phyloP scores from a whole-genome alignment of 2,113 vertebrate species.

The Heptranchias perlo region DNA sequence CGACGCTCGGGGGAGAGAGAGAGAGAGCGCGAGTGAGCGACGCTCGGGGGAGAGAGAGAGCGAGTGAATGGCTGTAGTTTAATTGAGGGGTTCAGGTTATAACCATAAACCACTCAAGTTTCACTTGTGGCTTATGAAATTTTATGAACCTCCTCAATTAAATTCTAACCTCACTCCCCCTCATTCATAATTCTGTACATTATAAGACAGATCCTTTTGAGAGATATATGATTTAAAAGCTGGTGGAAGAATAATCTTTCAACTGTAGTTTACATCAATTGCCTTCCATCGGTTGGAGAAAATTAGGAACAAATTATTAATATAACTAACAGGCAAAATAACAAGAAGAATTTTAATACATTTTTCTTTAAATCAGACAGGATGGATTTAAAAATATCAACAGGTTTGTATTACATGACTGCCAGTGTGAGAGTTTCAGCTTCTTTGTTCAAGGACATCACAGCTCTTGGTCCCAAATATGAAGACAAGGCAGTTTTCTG shows the following conservation, averaged over 20 bases:
- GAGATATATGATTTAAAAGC: background rate
- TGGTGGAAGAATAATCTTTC: background rate
- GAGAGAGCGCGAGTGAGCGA: too few species aligned
- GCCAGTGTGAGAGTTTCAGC: background rate
- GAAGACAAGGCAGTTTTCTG: background rate
- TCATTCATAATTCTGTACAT: background rate
- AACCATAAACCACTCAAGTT: slow-evolving; percentile 6
- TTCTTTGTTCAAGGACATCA: background rate
- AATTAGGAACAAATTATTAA: background rate
- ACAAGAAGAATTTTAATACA: background rate
- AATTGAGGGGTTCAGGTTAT: background rate
- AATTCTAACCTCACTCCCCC: background rate
- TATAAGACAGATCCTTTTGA: background rate
- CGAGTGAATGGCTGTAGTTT: background rate
- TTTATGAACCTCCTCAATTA: background rate
- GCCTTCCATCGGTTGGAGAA: background rate
- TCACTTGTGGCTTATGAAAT: background rate
- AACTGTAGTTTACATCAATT: background rate
- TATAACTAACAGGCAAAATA: background rate
- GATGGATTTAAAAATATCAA: background rate
- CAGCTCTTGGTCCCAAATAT: background rate
- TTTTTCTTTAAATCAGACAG: background rate
- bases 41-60: too few species aligned
- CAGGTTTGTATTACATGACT: background rate
- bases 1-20: too few species aligned